These are phyloP conservation scores for Drosophila ercepeae DNA, from an alignment of 1,140 invertebrate genomes.

Conservation along the genomic window DNA sequence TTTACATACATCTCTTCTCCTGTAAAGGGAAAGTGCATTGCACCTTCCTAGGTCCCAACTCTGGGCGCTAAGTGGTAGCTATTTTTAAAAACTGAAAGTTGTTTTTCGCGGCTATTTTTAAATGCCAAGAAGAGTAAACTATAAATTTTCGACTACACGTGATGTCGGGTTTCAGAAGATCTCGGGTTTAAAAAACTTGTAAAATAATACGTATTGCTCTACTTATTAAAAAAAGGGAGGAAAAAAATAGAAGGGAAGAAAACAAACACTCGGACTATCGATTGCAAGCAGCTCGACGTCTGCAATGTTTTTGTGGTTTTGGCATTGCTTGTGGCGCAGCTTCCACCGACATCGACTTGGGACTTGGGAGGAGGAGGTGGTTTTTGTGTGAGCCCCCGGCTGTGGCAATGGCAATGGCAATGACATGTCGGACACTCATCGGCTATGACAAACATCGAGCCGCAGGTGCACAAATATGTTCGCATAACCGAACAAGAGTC, in stretches of 20 bases:
- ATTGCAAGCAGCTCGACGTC: slow-evolving; percentile 40
- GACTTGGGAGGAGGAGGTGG: slow-evolving; percentile 2
- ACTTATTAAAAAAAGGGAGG: neutral
- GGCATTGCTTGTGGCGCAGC: slow-evolving; percentile 17
- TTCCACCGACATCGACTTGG: slow-evolving; percentile 19
- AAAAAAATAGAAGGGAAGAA: neutral
- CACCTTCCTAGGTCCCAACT: slow-evolving; percentile 28
- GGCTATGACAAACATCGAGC: slow-evolving; percentile 40
- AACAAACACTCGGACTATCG: slow-evolving; percentile 47
- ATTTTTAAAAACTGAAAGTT: slow-evolving; percentile 74
- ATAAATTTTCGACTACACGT: no score
- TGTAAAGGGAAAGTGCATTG: slow-evolving; percentile 64
- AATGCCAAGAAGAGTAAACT: slow-evolving; percentile 11
- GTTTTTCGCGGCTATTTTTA: slow-evolving; percentile 62
- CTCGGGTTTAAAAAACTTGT: slow-evolving; percentile 23
- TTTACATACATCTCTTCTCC: slow-evolving; percentile 18
- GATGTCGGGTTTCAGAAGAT: no score
- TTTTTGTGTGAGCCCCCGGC: slow-evolving; percentile 7
- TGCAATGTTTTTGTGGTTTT: slow-evolving; percentile 46
- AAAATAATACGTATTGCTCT: slow-evolving; percentile 36
- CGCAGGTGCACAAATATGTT: slow-evolving; percentile 56
- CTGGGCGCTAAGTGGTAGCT: slow-evolving; percentile 42
- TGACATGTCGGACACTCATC: slow-evolving; percentile 58
- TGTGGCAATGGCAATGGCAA: slow-evolving; percentile 46
- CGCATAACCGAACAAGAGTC: slow-evolving; percentile 33